These are phyloP conservation scores for Rhynchotus rufescens DNA, from an alignment of 2,797 vertebrate genomes.

Conservation along the genomic window DNA sequence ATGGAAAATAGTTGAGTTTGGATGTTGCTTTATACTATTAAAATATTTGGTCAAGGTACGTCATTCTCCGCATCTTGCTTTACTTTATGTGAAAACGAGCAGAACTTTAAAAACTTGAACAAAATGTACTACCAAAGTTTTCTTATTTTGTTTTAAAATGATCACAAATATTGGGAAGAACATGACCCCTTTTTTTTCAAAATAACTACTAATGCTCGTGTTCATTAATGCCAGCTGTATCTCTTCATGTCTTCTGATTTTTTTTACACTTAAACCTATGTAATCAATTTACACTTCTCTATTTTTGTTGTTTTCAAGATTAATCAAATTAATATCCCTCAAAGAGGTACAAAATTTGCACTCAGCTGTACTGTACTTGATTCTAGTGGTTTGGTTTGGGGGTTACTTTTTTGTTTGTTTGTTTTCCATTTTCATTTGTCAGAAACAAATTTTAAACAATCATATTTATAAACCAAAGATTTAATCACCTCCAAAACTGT, in stretches of 20 bases:
- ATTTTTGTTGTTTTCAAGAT: background rate
- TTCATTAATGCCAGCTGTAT: background rate
- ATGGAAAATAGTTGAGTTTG: background rate
- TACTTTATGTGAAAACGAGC: conserved; percentile 38
- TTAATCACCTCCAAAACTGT: conserved; percentile 67
- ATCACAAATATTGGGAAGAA: conserved; percentile 9
- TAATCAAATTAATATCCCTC: background rate
- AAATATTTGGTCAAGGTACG: background rate
- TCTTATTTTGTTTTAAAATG: conserved; percentile 23
- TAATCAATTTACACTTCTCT: background rate
- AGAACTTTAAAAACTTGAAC: conserved; percentile 43
- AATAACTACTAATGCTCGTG: background rate
- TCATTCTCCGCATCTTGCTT: conserved; percentile 51
- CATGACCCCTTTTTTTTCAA: background rate
- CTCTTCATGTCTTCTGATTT: background rate
- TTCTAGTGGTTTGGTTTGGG: background rate
- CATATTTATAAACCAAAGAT: conserved; percentile 69
- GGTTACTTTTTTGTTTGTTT: too few species aligned
- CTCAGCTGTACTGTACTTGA: background rate
- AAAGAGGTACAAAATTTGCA: background rate
- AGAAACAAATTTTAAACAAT: conserved; percentile 24
- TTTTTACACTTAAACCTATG: background rate
- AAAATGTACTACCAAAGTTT: conserved; percentile 12
- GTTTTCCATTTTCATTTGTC: background rate
- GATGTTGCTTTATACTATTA: background rate